Evolutionary conservation across 2,113 vertebrate genomes (phyloP).

Genomic region (Jacana jacana): DNA sequence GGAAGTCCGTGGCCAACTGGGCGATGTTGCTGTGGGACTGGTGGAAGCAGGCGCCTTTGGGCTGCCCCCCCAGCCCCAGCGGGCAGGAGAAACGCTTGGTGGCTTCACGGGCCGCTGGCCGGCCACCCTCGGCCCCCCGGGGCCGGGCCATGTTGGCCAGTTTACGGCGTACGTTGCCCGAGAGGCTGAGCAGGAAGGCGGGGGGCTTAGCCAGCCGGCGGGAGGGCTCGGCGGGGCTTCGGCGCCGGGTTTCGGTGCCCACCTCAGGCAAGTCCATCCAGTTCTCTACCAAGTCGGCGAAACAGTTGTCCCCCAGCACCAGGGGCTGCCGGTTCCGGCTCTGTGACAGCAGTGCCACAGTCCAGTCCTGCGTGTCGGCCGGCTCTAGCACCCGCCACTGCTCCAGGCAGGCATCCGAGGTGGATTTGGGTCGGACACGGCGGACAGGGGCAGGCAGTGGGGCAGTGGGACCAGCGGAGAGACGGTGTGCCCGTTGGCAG

Average conservation of each 20-base stretch:
- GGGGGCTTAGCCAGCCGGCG: constrained; percentile 84
- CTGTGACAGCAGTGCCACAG: constrained; percentile 86
- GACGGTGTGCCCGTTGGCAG: constrained; percentile 72
- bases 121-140: constrained; percentile 38
- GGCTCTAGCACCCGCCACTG: constrained; percentile 88
- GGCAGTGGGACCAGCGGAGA: constrained; percentile 80
- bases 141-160: constrained; percentile 82
- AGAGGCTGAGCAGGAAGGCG: constrained; percentile 89
- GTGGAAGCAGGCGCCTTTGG: constrained; percentile 84
- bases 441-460: constrained; percentile 62
- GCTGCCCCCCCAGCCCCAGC: constrained; percentile 75
- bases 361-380: constrained; percentile 86
- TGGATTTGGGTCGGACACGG: constrained; percentile 88
- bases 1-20: constrained; percentile 83
- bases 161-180: constrained; percentile 81
- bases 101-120: constrained; percentile 12
- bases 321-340: constrained; percentile 93
- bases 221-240: constrained; percentile 61
- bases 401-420: constrained; percentile 92
- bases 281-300: constrained; percentile 95
- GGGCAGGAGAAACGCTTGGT: constrained; percentile 92
- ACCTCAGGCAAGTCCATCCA: constrained; percentile 97
- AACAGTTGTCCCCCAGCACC: constrained; percentile 96
- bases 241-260: constrained; percentile 74
- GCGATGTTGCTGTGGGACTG: constrained; percentile 87